Evolutionary conservation across 2,113 vertebrate species (phyloP).

Genomic region (Apus apus): DNA sequence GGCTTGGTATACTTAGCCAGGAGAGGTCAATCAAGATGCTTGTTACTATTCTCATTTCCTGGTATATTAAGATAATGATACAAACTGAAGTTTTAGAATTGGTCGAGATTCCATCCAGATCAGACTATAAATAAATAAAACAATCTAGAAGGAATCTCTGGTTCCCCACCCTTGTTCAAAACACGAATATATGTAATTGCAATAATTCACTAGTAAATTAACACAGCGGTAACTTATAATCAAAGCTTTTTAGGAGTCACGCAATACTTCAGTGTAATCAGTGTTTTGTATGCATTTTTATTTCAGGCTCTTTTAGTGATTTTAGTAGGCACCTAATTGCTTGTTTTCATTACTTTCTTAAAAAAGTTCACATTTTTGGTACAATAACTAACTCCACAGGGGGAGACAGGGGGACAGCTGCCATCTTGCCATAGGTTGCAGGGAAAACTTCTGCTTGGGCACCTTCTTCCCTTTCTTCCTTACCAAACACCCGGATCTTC

Average conservation of each 20-base stretch:
- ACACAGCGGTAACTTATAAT: slow-evolving; percentile 26
- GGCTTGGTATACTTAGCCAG: not conserved
- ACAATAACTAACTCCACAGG: not conserved
- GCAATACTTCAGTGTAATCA: slow-evolving; percentile 34
- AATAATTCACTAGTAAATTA: slow-evolving; percentile 29
- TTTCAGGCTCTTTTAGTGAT: slow-evolving; percentile 13
- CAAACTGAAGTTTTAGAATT: not conserved
- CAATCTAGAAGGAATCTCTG: not conserved
- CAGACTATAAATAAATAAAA: slow-evolving; percentile 26
- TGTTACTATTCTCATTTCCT: not conserved
- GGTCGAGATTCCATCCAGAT: not conserved
- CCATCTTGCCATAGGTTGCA: too few relatives aligned
- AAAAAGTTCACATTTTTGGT: not conserved
- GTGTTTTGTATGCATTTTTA: slow-evolving; percentile 47
- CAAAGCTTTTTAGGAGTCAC: slow-evolving; percentile 26
- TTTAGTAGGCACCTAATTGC: slow-evolving; percentile 4
- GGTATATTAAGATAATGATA: not conserved
- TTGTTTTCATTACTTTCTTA: not conserved
- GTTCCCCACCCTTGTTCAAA: slow-evolving; percentile 3
- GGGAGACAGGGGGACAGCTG: too few relatives aligned
- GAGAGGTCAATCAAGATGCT: slow-evolving; percentile 18
- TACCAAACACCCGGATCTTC: too few relatives aligned
- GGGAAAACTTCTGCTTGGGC: too few relatives aligned
- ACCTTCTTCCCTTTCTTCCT: too few relatives aligned
- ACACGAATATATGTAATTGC: slow-evolving; percentile 48